Conservation (phyloP, 2,797 vertebrate species). For the Champsocephalus esox region DNA sequence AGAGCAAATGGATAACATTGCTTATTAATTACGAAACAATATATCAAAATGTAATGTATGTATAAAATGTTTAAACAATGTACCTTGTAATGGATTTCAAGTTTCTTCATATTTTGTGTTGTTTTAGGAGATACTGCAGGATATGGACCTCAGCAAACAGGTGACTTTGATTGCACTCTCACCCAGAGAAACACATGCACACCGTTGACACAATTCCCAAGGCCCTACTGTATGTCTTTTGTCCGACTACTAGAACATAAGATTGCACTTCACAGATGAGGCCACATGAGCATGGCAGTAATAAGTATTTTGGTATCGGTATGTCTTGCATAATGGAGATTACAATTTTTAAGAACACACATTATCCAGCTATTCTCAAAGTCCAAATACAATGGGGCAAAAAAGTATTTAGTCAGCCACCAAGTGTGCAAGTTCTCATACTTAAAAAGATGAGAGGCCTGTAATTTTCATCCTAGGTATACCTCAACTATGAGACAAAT, state of each 20-base stretch:
- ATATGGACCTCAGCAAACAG: slow-evolving; percentile 65
- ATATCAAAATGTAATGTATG: background rate
- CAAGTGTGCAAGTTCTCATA: too few relatives aligned
- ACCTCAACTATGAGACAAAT: too few relatives aligned
- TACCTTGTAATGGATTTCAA: background rate
- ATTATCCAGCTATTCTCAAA: background rate
- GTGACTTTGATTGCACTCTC: slow-evolving; percentile 32
- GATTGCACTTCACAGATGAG: background rate
- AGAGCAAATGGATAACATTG: background rate
- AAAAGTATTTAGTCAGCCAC: too few relatives aligned
- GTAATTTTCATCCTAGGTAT: too few relatives aligned
- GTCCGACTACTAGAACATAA: background rate
- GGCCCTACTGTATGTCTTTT: background rate
- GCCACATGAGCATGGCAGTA: background rate
- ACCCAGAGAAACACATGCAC: background rate
- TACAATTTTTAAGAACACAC: background rate
- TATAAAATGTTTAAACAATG: too few relatives aligned
- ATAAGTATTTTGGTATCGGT: background rate
- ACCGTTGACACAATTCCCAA: background rate
- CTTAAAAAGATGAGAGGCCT: too few relatives aligned
- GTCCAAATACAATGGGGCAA: background rate
- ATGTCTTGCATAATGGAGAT: background rate
- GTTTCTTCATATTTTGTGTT: slow-evolving; percentile 8
- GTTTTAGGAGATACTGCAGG: slow-evolving; percentile 58
- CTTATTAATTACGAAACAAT: background rate